These are phyloP conservation scores for Electrophaes corylata DNA, from an alignment of 2,888 invertebrate genomes.

Conservation along the genomic window DNA sequence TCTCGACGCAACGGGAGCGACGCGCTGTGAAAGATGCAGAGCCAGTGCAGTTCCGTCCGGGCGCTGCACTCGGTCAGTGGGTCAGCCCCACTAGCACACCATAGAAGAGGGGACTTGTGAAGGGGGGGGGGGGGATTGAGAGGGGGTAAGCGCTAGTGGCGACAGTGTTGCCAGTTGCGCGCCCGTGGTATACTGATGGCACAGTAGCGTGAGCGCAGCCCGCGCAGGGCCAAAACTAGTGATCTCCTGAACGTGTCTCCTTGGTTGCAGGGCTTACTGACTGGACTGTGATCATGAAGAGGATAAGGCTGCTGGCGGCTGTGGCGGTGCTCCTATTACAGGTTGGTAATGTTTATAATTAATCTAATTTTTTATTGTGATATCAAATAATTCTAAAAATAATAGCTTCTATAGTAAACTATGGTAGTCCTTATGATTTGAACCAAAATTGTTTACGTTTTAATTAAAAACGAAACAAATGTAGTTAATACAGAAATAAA, in stretches of 20 bases:
- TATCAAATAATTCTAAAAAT: neutral
- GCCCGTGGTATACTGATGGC: slow-evolving; percentile 40
- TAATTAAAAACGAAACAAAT: neutral
- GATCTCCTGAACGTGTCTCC: slow-evolving; percentile 67
- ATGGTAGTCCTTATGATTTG: neutral
- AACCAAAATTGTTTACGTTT: neutral
- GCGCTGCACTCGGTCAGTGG: slow-evolving; percentile 79
- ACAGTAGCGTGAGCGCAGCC: slow-evolving; percentile 57
- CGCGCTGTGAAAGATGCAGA: slow-evolving; percentile 65
- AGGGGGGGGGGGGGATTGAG: slow-evolving; percentile 20
- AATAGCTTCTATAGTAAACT: neutral
- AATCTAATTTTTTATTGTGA: neutral
- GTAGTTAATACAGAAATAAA: neutral
- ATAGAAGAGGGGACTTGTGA: slow-evolving; percentile 32
- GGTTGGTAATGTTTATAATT: slow-evolving; percentile 56
- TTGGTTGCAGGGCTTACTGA: slow-evolving; percentile 78
- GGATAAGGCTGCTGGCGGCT: slow-evolving; percentile 77
- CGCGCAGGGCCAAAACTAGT: slow-evolving; percentile 60
- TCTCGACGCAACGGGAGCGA: slow-evolving; percentile 71
- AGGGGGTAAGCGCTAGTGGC: slow-evolving; percentile 37
- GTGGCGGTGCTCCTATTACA: slow-evolving; percentile 77
- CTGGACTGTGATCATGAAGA: slow-evolving; percentile 79
- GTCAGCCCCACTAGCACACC: slow-evolving; percentile 62
- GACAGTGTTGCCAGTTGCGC: slow-evolving; percentile 45
- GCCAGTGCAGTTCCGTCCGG: slow-evolving; percentile 76